Conservation (phyloP, 2,797 vertebrate species). For the Anabacerthia variegaticeps region DNA sequence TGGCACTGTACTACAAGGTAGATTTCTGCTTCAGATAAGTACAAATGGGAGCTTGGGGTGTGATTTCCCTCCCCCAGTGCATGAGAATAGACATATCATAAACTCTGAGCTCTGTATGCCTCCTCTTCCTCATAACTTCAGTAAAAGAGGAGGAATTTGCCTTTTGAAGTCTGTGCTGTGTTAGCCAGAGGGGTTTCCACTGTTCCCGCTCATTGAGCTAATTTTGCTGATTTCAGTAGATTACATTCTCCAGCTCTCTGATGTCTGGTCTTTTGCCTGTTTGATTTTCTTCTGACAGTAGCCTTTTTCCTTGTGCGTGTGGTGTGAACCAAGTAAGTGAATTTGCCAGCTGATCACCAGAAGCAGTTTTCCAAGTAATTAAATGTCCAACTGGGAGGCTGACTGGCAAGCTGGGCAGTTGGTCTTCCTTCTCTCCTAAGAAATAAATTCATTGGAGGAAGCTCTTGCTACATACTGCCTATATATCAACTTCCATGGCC, state of each 20-base stretch:
- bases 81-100: background rate
- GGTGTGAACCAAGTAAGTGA: background rate
- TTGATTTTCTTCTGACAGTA: background rate
- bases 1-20: background rate
- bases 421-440: background rate
- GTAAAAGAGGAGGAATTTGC: background rate
- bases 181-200: background rate
- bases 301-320: background rate
- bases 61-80: accelerated
- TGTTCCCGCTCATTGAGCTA: background rate
- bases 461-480: background rate
- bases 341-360: background rate
- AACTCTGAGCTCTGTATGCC: background rate
- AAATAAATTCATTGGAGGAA: background rate
- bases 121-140: background rate
- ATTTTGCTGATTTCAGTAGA: background rate
- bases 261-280: background rate
- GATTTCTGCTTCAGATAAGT: background rate
- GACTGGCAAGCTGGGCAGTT: background rate
- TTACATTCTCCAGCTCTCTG: background rate
- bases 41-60: background rate
- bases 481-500: background rate
- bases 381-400: background rate
- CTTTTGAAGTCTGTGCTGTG: background rate
- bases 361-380: background rate